phyloP scores from a whole-genome alignment of 1,140 invertebrate genomes.

The Panonychus citri region DNA sequence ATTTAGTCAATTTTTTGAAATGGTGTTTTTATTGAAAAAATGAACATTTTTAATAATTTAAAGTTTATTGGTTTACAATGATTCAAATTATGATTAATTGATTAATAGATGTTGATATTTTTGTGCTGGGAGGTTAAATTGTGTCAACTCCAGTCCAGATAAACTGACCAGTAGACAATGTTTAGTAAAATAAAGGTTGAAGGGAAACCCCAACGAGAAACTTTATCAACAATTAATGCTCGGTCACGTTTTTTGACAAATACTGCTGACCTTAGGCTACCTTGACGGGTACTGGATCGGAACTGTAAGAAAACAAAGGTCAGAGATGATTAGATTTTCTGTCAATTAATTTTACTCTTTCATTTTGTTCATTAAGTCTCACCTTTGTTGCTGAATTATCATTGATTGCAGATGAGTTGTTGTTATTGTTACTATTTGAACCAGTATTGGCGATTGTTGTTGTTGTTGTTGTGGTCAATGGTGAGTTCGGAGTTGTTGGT shows the following conservation, averaged over 20 bases:
- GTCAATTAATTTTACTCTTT: not conserved
- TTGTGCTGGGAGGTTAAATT: no score
- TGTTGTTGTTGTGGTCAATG: no score
- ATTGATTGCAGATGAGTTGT: not conserved
- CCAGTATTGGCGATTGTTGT: not conserved
- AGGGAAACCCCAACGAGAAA: slow-evolving; percentile 64
- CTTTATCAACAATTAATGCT: slow-evolving; percentile 62
- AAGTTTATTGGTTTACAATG: no score
- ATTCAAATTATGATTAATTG: no score
- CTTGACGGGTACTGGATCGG: not conserved
- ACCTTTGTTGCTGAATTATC: not conserved
- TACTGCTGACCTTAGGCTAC: not conserved
- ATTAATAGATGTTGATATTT: no score
- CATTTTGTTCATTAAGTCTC: not conserved
- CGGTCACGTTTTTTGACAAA: slow-evolving; percentile 19
- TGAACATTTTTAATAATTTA: no score
- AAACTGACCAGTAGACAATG: slow-evolving; percentile 65
- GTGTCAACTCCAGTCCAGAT: slow-evolving; percentile 3
- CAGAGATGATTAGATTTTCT: not conserved
- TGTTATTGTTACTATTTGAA: not conserved
- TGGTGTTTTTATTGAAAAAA: no score
- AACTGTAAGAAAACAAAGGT: not conserved
- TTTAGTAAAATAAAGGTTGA: slow-evolving; percentile 59
- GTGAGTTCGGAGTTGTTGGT: no score
- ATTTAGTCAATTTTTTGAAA: no score